These are phyloP conservation scores for Ammodytes marinus DNA, from an alignment of 2,113 vertebrate genomes.

Conservation along the genomic window DNA sequence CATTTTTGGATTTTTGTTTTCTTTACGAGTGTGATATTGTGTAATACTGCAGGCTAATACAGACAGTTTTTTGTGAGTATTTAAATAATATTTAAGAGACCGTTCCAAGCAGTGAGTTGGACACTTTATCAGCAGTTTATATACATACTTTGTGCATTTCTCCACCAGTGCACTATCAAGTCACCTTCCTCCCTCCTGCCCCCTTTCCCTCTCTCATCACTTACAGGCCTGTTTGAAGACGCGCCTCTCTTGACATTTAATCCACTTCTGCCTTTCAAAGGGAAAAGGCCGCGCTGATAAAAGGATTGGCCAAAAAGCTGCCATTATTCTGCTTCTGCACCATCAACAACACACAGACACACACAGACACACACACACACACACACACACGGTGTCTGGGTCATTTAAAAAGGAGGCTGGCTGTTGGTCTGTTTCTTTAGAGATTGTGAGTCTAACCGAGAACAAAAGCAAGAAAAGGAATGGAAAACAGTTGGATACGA, in stretches of 20 bases:
- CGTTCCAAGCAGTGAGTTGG: not conserved
- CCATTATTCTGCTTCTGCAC: conserved; percentile 38
- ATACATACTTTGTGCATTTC: not conserved
- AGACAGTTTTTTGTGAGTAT: not conserved
- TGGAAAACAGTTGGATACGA: not conserved
- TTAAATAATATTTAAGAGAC: conserved; percentile 4
- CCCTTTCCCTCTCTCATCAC: conserved; percentile 37
- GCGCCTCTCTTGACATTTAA: conserved; percentile 54
- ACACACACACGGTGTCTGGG: conserved; percentile 6
- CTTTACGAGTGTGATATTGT: too few relatives aligned
- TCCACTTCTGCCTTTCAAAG: conserved; percentile 38
- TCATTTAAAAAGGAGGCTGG: conserved; percentile 8
- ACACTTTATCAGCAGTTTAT: not conserved
- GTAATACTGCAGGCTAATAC: too few relatives aligned
- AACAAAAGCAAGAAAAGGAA: conserved; percentile 10
- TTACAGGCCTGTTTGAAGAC: conserved; percentile 44
- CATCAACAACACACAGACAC: conserved; percentile 20
- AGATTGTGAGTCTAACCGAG: not conserved
- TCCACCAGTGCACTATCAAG: not conserved
- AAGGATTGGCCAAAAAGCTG: conserved; percentile 59
- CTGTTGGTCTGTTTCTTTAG: conserved; percentile 21
- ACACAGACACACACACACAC: conserved; percentile 21
- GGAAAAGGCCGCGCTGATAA: conserved; percentile 50
- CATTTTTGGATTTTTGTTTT: too few relatives aligned
- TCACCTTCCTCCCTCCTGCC: conserved; percentile 20